A percentile compares a stretch with the other conserved stretches of the same genome.
Conservation (phyloP, 2,113 vertebrate species). For the Vidua chalybeata region DNA sequence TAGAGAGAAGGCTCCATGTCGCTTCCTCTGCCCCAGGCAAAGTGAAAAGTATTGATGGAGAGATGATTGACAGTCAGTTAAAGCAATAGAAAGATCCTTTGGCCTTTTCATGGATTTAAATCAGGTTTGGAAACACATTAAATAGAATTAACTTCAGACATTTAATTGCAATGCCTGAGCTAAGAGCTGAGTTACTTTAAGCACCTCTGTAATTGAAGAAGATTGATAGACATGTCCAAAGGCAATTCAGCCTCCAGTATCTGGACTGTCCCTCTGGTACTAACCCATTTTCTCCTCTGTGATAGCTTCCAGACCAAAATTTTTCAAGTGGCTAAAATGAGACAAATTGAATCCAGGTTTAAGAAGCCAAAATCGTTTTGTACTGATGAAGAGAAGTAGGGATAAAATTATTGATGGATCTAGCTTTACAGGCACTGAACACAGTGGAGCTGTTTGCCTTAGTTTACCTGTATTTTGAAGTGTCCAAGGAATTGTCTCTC, state of each 20-base stretch:
- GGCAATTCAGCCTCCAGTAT: neutral
- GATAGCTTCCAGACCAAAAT: neutral
- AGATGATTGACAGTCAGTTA: neutral
- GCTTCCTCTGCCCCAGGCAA: neutral
- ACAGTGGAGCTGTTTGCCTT: neutral
- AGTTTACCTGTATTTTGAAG: neutral
- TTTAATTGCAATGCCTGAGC: conserved; percentile 22
- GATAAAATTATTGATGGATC: neutral
- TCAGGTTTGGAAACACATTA: neutral
- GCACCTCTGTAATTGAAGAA: neutral
- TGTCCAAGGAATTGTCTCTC: neutral
- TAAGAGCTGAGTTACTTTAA: conserved; percentile 37
- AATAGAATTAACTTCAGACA: conserved; percentile 16
- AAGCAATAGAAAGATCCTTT: neutral
- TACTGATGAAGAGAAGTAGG: neutral
- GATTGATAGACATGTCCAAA: conserved; percentile 1
- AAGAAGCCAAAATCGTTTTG: neutral
- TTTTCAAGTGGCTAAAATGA: conserved; percentile 3
- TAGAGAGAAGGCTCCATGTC: neutral
- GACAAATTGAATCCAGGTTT: neutral
- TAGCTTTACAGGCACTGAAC: neutral
- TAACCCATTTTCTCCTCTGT: neutral
- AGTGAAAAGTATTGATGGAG: neutral
- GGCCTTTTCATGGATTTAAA: neutral
- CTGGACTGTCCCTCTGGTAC: neutral